phyloP scores from a whole-genome alignment of 2,797 vertebrate species.

The Lutjanus campechanus region DNA sequence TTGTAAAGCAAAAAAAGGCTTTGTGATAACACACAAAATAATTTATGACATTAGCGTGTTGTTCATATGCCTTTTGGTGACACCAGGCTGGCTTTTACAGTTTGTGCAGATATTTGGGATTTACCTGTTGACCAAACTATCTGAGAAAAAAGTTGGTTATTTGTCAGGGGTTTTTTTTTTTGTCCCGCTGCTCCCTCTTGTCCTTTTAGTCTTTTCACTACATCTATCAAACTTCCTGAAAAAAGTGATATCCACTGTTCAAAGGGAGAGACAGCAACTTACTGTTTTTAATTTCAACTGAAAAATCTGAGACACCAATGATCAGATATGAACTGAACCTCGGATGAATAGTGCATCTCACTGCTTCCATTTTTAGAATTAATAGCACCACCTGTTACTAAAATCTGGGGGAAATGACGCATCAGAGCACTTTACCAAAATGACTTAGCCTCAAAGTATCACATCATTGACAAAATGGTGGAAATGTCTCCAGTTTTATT shows the following conservation, averaged over 20 bases:
- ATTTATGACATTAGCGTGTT: too few species aligned
- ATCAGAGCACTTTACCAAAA: not conserved
- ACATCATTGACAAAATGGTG: not conserved
- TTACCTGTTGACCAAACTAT: too few species aligned
- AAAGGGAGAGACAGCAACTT: not conserved
- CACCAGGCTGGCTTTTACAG: too few species aligned
- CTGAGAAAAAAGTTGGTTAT: too few species aligned
- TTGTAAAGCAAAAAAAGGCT: too few species aligned
- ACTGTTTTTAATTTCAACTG: not conserved
- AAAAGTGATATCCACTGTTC: not conserved
- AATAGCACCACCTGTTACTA: not conserved
- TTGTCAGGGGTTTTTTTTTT: too few species aligned
- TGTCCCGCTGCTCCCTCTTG: not conserved
- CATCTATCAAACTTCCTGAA: not conserved
- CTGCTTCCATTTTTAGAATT: not conserved
- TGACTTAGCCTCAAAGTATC: not conserved
- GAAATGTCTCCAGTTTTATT: not conserved
- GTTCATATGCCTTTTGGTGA: too few species aligned
- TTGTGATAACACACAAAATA: too few species aligned
- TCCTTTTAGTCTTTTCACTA: not conserved
- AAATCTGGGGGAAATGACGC: too few species aligned
- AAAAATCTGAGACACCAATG: not conserved
- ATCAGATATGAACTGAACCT: constrained; percentile 1
- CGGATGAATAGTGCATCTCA: not conserved
- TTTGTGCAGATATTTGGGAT: too few species aligned